These are phyloP conservation scores for Sprattus sprattus DNA, from an alignment of 2,113 vertebrate species.

Conservation along the genomic window DNA sequence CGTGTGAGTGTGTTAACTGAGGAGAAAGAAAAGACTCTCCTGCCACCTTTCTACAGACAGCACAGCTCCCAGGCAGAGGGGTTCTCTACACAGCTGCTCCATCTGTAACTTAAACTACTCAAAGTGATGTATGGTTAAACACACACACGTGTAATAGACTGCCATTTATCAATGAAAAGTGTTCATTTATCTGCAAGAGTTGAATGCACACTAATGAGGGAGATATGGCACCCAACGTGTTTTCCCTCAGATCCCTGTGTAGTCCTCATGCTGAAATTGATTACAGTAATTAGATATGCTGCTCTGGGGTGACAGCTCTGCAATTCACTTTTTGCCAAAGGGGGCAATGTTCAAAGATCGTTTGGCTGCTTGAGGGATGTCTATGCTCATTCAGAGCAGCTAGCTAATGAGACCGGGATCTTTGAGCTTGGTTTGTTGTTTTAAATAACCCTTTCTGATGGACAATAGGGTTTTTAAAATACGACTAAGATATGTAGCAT, in stretches of 20 bases:
- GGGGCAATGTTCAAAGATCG: slow-evolving; percentile 2
- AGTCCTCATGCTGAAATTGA: slow-evolving; percentile 6
- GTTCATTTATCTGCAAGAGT: background rate
- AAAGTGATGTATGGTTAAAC: background rate
- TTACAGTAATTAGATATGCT: slow-evolving; percentile 11
- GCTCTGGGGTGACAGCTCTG: background rate
- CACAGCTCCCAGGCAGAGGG: background rate
- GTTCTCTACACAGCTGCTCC: background rate
- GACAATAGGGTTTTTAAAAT: background rate
- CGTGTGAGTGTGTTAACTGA: background rate
- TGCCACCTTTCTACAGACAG: background rate
- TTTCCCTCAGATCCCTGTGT: background rate
- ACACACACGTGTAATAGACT: slow-evolving; percentile 13
- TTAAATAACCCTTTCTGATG: background rate
- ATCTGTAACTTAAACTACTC: background rate
- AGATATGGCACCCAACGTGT: background rate
- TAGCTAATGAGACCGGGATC: background rate
- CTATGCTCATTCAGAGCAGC: background rate
- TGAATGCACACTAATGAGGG: slow-evolving; percentile 3
- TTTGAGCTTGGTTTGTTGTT: background rate
- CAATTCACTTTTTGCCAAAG: background rate
- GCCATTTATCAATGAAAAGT: background rate
- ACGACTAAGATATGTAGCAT: background rate
- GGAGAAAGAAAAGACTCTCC: background rate
- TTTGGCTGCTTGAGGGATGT: slow-evolving; percentile 1